A percentile compares a stretch with the other conserved stretches of the same genome.
Evolutionary conservation across 2,113 vertebrate species (phyloP).

Genomic region (Eubucco bourcierii): DNA sequence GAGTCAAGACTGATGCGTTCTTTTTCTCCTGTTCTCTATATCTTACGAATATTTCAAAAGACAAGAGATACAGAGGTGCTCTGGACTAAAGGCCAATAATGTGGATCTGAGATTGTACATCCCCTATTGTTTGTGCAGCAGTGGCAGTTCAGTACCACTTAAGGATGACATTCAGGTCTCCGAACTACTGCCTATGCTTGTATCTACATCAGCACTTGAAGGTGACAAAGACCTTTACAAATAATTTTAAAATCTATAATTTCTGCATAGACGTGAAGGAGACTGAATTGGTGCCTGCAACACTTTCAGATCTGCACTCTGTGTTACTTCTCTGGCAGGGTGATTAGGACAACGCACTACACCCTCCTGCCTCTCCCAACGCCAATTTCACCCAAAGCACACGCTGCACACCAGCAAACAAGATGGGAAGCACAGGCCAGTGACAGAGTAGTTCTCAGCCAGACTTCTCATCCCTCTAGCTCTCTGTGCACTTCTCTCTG

Average conservation of each 20-base stretch:
- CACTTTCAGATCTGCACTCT: neutral
- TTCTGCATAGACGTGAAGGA: neutral
- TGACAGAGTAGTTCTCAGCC: neutral
- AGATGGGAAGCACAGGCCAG: neutral
- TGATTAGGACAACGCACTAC: fast-evolving
- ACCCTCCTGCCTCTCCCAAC: neutral
- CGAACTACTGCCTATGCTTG: neutral
- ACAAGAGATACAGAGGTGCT: neutral
- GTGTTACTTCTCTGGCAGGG: neutral
- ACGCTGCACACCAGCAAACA: fast-evolving
- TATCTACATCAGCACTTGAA: neutral
- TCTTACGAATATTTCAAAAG: neutral
- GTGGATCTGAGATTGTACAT: neutral
- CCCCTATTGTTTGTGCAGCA: neutral
- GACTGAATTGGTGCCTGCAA: neutral
- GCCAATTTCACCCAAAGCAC: neutral
- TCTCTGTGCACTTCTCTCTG: neutral
- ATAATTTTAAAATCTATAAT: neutral
- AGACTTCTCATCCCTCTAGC: neutral
- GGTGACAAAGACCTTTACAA: neutral
- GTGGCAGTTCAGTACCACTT: neutral
- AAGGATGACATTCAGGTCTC: neutral
- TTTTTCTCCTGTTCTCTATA: neutral
- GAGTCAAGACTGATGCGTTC: neutral
- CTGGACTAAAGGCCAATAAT: neutral